Base-by-base conservation (phyloP, 2,113 vertebrate species). In the Lates calcarifer region DNA sequence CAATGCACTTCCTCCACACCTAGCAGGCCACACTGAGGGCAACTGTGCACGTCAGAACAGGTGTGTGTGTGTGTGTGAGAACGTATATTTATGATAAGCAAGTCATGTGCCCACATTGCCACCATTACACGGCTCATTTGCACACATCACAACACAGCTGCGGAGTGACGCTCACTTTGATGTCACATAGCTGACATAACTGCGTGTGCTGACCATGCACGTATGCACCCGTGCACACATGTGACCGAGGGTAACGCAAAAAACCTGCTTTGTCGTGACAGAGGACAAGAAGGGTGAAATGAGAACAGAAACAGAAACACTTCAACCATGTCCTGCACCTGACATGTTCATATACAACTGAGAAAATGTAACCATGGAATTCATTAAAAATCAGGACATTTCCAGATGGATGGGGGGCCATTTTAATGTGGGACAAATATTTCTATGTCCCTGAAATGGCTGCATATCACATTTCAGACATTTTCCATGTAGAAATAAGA, bases 61-160 rank as follows among this genome's bases (percentile, higher is more conserved):
- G 80, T 87, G 81, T 65, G 89, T 76, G 49, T 76, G 73, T 58
- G 55, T 39, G 53, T 33, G 28, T 3, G 29, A 1, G 35, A 29
- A n/a, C 39, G 75, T 22, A 45, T 68, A 73, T 81, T 83, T 68
- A 74, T 3, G 68, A 89, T 82, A 78, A 83, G 84, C 70, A 43
- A 78, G 83, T 70, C 78, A 78, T 65, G 57, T 49, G 67, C 81
- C 83, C 74, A 13, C 68, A 89, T 12, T 12, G 51, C 87, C 85
- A 57, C 70, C 87, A 86, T 85, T 33, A 56, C 83, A 89, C 4
- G 87, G 66, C 81, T 90, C 89, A 84, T 90, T 90, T 74, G 13
- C 75, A 58, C 56, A 55, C 72, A 86, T 87, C 85, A 82, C 77
- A 83, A 88, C 81, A 79, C 75, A 81, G 81, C 78, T 82, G 86